These are phyloP conservation scores for Oryzias dopingdopingensis DNA, from an alignment of 2,797 vertebrate species.

Conservation along the genomic window DNA sequence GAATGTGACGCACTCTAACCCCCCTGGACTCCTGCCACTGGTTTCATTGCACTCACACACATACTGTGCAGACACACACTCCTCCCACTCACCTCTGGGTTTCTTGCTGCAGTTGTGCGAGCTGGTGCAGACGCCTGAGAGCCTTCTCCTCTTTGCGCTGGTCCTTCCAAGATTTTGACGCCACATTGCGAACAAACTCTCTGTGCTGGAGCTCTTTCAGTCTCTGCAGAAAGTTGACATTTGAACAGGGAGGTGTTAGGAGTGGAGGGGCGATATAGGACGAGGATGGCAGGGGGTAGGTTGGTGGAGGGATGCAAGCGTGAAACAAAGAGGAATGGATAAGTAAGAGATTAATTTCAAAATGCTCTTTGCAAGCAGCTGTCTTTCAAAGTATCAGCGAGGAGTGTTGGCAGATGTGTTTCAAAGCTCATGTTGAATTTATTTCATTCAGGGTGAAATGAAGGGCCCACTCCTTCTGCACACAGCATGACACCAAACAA, in stretches of 20 bases:
- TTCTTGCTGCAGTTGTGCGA: constrained; percentile 90
- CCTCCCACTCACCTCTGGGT: constrained; percentile 82
- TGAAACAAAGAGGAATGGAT: constrained; percentile 19
- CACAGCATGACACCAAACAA: constrained; percentile 53
- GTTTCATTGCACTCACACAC: constrained; percentile 47
- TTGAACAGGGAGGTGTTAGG: constrained; percentile 7
- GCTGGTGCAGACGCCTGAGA: constrained; percentile 90
- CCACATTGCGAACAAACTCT: constrained; percentile 96
- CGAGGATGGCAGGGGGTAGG: constrained; percentile 13
- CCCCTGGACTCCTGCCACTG: constrained; percentile 47
- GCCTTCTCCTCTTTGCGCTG: constrained; percentile 97
- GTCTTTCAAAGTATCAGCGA: constrained; percentile 54
- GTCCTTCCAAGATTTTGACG: constrained; percentile 99
- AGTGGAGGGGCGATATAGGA: constrained; percentile 1
- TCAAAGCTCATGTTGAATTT: constrained; percentile 58
- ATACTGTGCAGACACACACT: constrained; percentile 16
- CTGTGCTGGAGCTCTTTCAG: constrained; percentile 98
- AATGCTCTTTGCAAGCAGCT: constrained; percentile 48
- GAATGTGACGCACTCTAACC: constrained; percentile 62
- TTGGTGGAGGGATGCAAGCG: constrained; percentile 4
- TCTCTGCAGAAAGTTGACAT: constrained; percentile 77
- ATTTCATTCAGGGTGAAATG: constrained; percentile 56
- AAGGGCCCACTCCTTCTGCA: constrained; percentile 40
- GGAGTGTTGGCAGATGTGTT: constrained; percentile 54
- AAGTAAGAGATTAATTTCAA: constrained; percentile 44